Percentiles rank a stretch among this genome's conserved stretches.
Conservation (phyloP, 2,888 invertebrate genomes). For the Mythimna albipuncta region DNA sequence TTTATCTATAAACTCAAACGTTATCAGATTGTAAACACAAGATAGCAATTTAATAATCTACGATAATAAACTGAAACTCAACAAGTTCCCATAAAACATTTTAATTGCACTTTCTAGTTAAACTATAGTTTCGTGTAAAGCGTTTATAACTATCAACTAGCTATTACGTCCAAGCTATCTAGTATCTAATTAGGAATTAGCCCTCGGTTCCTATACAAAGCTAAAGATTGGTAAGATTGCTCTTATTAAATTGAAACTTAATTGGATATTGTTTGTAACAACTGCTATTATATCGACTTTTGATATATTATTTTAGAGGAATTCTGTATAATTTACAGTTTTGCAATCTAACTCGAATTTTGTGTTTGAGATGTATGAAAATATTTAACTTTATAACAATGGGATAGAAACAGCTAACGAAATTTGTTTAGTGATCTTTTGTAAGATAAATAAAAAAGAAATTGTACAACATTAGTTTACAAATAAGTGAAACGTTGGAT, state of each 20-base stretch:
- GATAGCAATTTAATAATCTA: constrained; percentile 38
- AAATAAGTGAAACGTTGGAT: no score
- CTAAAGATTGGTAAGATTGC: background rate
- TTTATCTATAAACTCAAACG: constrained; percentile 9
- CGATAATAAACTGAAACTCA: constrained; percentile 24
- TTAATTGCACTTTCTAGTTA: constrained; percentile 28
- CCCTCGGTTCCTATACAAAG: constrained; percentile 4
- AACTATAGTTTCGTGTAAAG: constrained; percentile 15
- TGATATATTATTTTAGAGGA: background rate
- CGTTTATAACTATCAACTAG: constrained; percentile 5
- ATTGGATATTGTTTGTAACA: constrained; percentile 10
- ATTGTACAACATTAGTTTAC: no score
- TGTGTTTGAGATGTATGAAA: no score
- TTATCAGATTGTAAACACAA: constrained; percentile 26
- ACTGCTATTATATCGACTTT: background rate
- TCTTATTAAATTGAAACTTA: constrained; percentile 25
- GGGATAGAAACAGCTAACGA: background rate
- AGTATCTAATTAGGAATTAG: constrained; percentile 29
- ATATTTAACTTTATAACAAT: background rate
- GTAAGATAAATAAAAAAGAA: background rate
- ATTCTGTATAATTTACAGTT: background rate
- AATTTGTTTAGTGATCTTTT: background rate
- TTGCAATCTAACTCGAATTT: background rate
- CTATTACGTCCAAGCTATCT: background rate
- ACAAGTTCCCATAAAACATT: constrained; percentile 37